A percentile compares a stretch with the other conserved stretches of the same genome.
These are phyloP conservation scores for Diplodus sargus DNA, from an alignment of 2,797 vertebrate genomes.

Conservation along the genomic window DNA sequence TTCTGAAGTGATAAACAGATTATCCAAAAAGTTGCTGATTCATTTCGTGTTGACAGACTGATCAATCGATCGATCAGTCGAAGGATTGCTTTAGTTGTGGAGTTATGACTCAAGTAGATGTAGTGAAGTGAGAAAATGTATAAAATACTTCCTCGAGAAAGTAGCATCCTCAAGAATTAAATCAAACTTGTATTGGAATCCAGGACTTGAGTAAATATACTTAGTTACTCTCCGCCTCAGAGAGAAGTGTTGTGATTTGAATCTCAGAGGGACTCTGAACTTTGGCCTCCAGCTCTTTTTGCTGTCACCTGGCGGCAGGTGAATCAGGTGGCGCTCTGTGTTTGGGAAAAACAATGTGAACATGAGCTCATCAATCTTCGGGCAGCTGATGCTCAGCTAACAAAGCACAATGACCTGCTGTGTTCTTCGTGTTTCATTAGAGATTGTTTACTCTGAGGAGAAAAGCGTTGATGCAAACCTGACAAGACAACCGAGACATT, in stretches of 20 bases:
- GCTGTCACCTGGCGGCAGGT: slow-evolving; percentile 45
- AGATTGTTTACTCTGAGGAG: background rate
- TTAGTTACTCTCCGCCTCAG: background rate
- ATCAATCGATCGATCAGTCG: background rate
- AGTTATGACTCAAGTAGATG: background rate
- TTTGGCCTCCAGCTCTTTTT: slow-evolving; percentile 40
- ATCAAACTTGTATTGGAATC: background rate
- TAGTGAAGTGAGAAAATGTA: background rate
- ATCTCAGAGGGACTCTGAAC: slow-evolving; percentile 36
- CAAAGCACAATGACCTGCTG: background rate
- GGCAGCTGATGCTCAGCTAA: slow-evolving; percentile 39
- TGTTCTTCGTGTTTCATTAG: background rate
- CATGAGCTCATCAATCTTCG: slow-evolving; percentile 23
- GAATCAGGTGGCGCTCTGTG: slow-evolving; percentile 15
- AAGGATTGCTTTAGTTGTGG: background rate
- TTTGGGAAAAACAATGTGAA: slow-evolving; percentile 51
- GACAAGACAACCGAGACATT: background rate
- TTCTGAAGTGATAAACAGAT: background rate
- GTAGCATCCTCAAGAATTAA: background rate
- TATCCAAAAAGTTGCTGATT: background rate
- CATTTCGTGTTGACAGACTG: background rate
- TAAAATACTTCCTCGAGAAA: background rate
- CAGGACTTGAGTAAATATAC: background rate
- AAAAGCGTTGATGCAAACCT: background rate
- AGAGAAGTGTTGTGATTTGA: slow-evolving; percentile 64